Conservation (phyloP, 2,113 vertebrate species). For the Urocitellus parryii region DNA sequence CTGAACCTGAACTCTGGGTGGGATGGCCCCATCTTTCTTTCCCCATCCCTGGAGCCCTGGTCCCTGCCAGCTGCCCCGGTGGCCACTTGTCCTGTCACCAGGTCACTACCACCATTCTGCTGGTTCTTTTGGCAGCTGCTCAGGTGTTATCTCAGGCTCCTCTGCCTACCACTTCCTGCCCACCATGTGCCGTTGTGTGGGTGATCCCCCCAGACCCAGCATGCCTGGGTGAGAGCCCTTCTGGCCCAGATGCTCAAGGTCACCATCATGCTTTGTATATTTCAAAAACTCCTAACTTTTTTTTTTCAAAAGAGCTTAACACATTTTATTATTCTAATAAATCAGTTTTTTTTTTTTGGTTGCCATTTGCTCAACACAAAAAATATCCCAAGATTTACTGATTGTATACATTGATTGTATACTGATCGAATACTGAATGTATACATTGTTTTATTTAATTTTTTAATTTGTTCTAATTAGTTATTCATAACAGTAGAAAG, state of each 20-base stretch:
- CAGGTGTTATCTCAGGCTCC: not conserved
- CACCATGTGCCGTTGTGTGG: too few species aligned
- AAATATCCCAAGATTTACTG: too few species aligned
- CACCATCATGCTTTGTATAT: not conserved
- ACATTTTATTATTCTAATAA: too few species aligned
- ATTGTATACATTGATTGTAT: too few species aligned
- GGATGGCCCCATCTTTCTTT: not conserved
- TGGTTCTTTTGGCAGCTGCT: not conserved
- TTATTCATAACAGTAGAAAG: too few species aligned
- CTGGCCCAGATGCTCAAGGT: not conserved
- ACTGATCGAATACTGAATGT: too few species aligned
- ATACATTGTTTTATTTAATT: too few species aligned
- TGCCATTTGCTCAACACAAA: too few species aligned
- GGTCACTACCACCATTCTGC: not conserved
- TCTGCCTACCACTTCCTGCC: not conserved
- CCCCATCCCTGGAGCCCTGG: rapidly evolving
- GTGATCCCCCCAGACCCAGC: not conserved
- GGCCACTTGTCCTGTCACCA: not conserved
- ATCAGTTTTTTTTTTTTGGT: too few species aligned
- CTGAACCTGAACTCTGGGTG: not conserved
- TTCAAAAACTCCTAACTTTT: not conserved
- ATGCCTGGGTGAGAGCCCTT: not conserved
- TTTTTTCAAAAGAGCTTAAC: too few species aligned
- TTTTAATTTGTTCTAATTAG: too few species aligned
- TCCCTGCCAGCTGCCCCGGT: not conserved